Conservation (phyloP, 2,888 invertebrate species). For the Conus canariensis region DNA sequence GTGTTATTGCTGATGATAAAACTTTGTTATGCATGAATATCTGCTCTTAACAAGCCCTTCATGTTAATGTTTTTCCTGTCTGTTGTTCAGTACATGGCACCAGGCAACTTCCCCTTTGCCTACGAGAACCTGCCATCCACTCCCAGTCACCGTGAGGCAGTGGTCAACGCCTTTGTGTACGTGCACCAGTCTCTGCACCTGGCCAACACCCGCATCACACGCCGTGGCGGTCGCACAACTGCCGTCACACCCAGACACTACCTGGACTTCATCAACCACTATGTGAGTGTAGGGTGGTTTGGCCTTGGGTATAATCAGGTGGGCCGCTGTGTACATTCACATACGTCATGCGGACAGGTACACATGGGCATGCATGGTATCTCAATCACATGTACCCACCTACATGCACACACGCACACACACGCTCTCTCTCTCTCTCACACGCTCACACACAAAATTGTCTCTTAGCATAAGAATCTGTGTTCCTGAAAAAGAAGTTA, state of each 20-base stretch:
- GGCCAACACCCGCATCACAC: conserved; percentile 93
- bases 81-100: conserved; percentile 86
- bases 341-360: neutral
- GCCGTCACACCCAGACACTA: conserved; percentile 99
- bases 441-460: neutral
- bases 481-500: neutral
- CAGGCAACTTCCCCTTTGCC: conserved; percentile 93
- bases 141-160: conserved; percentile 94
- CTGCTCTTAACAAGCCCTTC: no score
- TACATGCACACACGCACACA: neutral
- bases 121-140: conserved; percentile 83
- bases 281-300: conserved; percentile 81
- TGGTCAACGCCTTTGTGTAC: conserved; percentile 99
- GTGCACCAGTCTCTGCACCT: conserved; percentile 98
- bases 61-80: neutral
- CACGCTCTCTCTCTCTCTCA: neutral
- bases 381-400: neutral
- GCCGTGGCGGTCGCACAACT: conserved; percentile 96
- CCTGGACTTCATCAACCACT: conserved; percentile 99
- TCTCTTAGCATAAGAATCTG: neutral
- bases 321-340: neutral
- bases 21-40: no score
- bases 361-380: no score
- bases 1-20: no score
- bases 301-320: neutral